Conservation (phyloP, 2,888 invertebrate species). For the Adelphocoris suturalis region DNA sequence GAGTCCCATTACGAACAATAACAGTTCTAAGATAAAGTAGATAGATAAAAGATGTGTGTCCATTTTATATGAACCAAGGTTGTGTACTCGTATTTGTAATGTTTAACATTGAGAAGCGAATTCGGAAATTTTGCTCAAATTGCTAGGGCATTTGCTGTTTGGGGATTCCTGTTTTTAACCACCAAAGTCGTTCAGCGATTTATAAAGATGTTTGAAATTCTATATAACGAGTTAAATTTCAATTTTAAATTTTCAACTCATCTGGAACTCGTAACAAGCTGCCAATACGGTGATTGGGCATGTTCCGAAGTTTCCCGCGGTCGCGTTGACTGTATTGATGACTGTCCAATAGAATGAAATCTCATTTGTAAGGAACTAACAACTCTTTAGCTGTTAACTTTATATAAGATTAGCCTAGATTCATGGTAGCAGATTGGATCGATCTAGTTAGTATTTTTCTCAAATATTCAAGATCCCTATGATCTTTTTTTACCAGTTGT, state of each 20-base stretch:
- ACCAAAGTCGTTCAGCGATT: neutral
- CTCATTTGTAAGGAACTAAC: conserved; percentile 13
- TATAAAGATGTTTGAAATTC: neutral
- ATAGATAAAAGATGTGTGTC: conserved; percentile 13
- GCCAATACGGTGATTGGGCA: neutral
- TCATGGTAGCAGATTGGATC: neutral
- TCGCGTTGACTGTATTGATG: conserved; percentile 21
- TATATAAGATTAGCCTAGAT: conserved; percentile 11
- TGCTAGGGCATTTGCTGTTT: neutral
- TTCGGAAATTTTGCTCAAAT: conserved; percentile 20
- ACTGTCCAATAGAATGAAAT: conserved; percentile 39
- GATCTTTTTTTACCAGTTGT: neutral
- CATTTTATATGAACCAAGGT: conserved; percentile 46
- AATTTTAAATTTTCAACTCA: neutral
- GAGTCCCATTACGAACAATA: neutral
- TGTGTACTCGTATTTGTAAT: conserved; percentile 14
- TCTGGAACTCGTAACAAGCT: neutral
- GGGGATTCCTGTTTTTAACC: neutral
- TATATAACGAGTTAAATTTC: neutral
- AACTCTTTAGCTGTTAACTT: neutral
- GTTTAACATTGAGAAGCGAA: neutral
- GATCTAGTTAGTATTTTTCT: conserved; percentile 16
- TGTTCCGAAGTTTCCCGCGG: neutral
- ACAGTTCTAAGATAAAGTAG: neutral
- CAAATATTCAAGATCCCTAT: neutral